Evolutionary conservation across 2,113 vertebrate genomes (phyloP).

Genomic region (Pyxicephalus adspersus): DNA sequence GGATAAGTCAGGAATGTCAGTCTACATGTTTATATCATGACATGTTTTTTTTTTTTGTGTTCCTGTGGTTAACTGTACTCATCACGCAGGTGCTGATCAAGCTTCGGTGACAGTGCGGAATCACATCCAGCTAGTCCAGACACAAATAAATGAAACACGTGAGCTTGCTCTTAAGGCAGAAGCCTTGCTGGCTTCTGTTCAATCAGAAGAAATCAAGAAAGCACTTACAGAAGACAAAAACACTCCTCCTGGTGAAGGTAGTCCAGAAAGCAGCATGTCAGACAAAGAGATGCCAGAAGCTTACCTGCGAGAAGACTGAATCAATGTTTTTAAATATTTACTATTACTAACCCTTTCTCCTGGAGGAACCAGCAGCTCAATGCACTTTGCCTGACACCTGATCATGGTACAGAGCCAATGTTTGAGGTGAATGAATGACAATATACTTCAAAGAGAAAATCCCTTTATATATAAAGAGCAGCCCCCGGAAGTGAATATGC

Average conservation of each 20-base stretch:
- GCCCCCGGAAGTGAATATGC: not conserved
- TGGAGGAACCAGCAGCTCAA: not conserved
- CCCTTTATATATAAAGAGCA: not conserved
- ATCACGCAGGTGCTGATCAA: conserved; percentile 83
- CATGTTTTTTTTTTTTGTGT: not conserved
- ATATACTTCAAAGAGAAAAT: not conserved
- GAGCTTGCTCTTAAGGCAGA: conserved; percentile 84
- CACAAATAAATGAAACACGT: conserved; percentile 81
- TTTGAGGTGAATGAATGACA: not conserved
- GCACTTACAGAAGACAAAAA: conserved; percentile 59
- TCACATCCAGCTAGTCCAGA: conserved; percentile 82
- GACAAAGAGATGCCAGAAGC: conserved; percentile 67
- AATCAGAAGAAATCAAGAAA: conserved; percentile 78
- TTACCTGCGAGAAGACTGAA: conserved; percentile 79
- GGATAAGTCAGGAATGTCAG: too few relatives aligned
- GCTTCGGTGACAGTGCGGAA: conserved; percentile 77
- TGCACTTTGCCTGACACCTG: not conserved
- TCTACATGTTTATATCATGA: too few relatives aligned
- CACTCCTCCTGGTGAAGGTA: conserved; percentile 54
- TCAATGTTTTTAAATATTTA: not conserved
- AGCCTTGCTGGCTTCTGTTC: conserved; percentile 81
- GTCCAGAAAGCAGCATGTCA: conserved; percentile 37
- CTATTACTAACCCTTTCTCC: not conserved
- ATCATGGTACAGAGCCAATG: not conserved
- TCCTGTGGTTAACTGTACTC: not conserved